Conservation (phyloP, 2,888 invertebrate genomes). For the Cosmopolites sordidus region DNA sequence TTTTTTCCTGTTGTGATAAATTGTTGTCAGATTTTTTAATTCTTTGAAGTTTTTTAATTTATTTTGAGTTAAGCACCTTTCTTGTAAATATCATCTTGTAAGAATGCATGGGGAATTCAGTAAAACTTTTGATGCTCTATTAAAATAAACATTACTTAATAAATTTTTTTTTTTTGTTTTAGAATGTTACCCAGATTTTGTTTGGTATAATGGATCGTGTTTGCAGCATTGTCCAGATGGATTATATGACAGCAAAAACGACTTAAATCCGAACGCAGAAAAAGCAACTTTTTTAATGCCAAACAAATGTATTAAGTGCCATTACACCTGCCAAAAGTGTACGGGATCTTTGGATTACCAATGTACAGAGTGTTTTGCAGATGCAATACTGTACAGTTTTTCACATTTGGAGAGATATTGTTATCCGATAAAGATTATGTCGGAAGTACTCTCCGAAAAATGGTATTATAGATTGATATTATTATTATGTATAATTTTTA, state of each 20-base stretch:
- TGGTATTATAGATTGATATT: constrained; percentile 39
- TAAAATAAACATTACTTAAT: too few relatives aligned
- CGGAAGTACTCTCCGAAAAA: constrained; percentile 33
- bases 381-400: constrained; percentile 54
- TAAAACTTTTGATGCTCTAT: background rate
- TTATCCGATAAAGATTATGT: constrained; percentile 38
- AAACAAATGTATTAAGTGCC: constrained; percentile 60
- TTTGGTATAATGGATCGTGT: constrained; percentile 60
- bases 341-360: constrained; percentile 65
- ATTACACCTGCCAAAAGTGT: constrained; percentile 71
- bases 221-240: constrained; percentile 52
- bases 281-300: constrained; percentile 30
- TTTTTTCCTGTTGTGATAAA: background rate
- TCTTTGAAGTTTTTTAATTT: too few relatives aligned
- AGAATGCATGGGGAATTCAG: background rate
- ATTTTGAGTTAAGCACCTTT: too few relatives aligned
- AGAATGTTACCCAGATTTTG: constrained; percentile 63
- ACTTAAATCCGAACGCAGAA: constrained; percentile 30
- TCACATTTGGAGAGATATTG: constrained; percentile 44
- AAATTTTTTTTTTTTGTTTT: constrained; percentile 37
- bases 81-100: too few relatives aligned
- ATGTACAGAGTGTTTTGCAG: constrained; percentile 64
- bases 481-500: constrained; percentile 29
- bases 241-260: constrained; percentile 38
- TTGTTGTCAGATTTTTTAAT: background rate